Base-by-base conservation (phyloP, 2,888 invertebrate genomes). In the Nebria salina region DNA sequence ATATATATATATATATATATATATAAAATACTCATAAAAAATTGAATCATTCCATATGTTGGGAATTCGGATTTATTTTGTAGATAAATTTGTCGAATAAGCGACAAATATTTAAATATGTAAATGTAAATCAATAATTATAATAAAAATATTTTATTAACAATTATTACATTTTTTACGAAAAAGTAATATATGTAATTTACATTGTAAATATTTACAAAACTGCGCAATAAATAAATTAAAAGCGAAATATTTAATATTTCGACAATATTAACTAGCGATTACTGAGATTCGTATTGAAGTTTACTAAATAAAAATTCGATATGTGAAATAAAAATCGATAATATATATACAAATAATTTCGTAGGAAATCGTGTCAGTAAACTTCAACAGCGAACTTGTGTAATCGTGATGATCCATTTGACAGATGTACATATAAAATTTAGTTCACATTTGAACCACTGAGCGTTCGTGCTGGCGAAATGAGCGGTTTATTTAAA, bases 61-160 rank as follows among this genome's bases (percentile, higher is more conserved):
- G 8, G 54, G 54, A 54, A 54, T 6, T 54, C 54, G 4, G 54
- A 54, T 54, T 54, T 54, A 54, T 54, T 11, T 13, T 54, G 54
- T 54, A 54, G 54, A 54, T 54, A 54, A 54, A 34, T 20, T 20
- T 20, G 20, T 20, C 20, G 20, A 43, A 43, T 43, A 43, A 43
- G 6, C 54, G 54, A 54, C 54, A 8, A 54, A 54, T 54, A 54
- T 54, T 54, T 54, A 54, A 2, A 54, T 54, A 34, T 54, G 54
- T 54, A 54, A 54, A 54, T 54, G 54, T 34, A 54, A 54, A 54
- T 54, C 8, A 54, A 13, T 54, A 54, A 11, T 11, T 54, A 54
- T 54, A 54, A 54, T 54, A 54, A 54, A 54, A 54, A 54, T 54
- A 54, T 54, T 54, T 54, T 54, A 54, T 54, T 54, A 54, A 54